Evolutionary conservation across 2,113 vertebrate species (phyloP).

Genomic region (Labeo rohita): DNA sequence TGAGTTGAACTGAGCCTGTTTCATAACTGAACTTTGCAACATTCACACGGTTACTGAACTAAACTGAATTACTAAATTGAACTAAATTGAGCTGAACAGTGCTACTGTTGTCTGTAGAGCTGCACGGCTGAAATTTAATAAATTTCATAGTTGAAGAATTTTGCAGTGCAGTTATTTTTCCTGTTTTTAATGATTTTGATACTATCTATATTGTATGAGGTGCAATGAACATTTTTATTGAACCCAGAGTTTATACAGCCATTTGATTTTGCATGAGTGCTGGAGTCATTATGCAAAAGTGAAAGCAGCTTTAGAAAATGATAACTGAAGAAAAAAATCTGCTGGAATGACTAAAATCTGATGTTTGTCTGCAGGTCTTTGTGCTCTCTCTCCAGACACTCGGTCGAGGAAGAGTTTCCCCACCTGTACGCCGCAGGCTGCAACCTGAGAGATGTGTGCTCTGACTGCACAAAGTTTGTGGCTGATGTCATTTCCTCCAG

Average conservation of each 20-base stretch:
- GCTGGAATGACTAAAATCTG: no score
- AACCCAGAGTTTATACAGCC: no score
- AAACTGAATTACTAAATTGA: background rate
- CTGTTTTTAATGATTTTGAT: no score
- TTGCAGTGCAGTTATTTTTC: background rate
- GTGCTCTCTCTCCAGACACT: slow-evolving; percentile 79
- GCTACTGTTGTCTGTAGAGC: background rate
- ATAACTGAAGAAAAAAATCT: no score
- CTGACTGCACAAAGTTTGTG: slow-evolving; percentile 88
- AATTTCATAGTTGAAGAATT: background rate
- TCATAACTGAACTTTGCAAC: background rate
- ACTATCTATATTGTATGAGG: no score
- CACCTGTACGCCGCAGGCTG: slow-evolving; percentile 93
- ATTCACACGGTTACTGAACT: background rate
- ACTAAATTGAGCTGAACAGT: background rate
- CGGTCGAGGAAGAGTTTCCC: slow-evolving; percentile 91
- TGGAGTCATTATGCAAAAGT: no score
- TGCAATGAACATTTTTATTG: no score
- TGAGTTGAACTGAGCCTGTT: background rate
- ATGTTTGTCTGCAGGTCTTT: slow-evolving; percentile 77
- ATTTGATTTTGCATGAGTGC: no score
- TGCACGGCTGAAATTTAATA: background rate
- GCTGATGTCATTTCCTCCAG: slow-evolving; percentile 89
- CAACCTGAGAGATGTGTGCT: slow-evolving; percentile 86
- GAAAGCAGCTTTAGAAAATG: no score